Conservation (phyloP, 2,888 invertebrate genomes). For the Sminthurides aquaticus region DNA sequence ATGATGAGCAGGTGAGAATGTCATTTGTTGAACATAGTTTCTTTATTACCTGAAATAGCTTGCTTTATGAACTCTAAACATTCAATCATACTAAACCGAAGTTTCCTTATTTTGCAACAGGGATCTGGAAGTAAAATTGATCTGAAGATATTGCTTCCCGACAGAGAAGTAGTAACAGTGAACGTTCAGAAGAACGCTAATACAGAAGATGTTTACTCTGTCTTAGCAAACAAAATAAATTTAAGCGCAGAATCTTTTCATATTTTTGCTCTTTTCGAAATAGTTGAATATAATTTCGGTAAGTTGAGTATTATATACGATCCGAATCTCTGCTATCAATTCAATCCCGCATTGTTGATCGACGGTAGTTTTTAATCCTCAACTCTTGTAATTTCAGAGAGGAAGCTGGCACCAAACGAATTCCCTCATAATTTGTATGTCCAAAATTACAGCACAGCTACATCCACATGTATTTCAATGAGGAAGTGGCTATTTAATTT, state of each 20-base stretch:
- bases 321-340: too few relatives aligned
- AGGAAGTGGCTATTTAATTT: constrained; percentile 80
- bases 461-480: constrained; percentile 84
- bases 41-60: constrained; percentile 1
- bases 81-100: neutral
- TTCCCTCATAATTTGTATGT: constrained; percentile 96
- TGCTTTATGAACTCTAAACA: too few relatives aligned
- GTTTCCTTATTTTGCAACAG: constrained; percentile 36
- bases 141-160: constrained; percentile 72
- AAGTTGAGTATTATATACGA: constrained; percentile 47
- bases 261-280: constrained; percentile 93
- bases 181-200: constrained; percentile 80
- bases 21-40: neutral
- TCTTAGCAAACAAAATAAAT: constrained; percentile 74
- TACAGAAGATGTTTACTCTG: constrained; percentile 83
- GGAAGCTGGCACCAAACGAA: constrained; percentile 86
- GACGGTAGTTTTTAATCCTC: too few relatives aligned
- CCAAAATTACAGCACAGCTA: constrained; percentile 97
- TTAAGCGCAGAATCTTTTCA: constrained; percentile 72
- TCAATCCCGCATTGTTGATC: too few relatives aligned
- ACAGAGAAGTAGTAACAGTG: constrained; percentile 80
- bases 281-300: constrained; percentile 96
- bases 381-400: too few relatives aligned
- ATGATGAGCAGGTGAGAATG: constrained; percentile 59
- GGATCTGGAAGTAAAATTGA: constrained; percentile 54